Evolutionary conservation across 2,113 vertebrate species (phyloP).

Genomic region (Carassius auratus): DNA sequence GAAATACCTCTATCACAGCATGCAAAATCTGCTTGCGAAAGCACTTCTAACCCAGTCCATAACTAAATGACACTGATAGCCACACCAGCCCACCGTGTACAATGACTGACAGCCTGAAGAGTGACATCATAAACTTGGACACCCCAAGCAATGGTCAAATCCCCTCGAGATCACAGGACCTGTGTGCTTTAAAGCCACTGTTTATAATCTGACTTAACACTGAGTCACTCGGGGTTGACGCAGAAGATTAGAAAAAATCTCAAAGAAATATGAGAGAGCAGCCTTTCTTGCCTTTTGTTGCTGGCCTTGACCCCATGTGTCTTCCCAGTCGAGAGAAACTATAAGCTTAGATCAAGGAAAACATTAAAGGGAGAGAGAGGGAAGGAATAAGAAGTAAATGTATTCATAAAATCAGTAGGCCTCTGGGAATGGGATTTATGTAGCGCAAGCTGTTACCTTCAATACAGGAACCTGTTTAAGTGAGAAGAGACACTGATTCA

Average conservation of each 20-base stretch:
- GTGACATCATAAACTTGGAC: conserved; percentile 49
- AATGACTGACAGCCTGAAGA: conserved; percentile 3
- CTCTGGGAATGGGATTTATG: conserved; percentile 54
- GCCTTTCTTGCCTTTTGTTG: conserved; percentile 81
- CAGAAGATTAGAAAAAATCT: conserved; percentile 71
- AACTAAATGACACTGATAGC: background rate
- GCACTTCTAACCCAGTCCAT: background rate
- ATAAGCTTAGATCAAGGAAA: conserved; percentile 88
- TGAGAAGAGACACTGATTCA: background rate
- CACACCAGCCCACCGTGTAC: background rate
- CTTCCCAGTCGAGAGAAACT: conserved; percentile 78
- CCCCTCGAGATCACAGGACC: conserved; percentile 57
- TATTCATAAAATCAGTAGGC: conserved; percentile 85
- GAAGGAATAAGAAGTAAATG: conserved; percentile 73
- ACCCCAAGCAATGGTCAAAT: conserved; percentile 28
- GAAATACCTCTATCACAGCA: background rate
- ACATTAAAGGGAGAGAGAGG: conserved; percentile 71
- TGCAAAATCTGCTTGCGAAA: background rate
- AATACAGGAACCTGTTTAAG: conserved; percentile 31
- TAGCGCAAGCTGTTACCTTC: conserved; percentile 40
- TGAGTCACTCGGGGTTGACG: conserved; percentile 71
- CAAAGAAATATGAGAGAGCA: conserved; percentile 75
- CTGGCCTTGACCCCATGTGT: conserved; percentile 82
- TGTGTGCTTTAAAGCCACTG: conserved; percentile 66
- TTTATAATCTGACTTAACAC: conserved; percentile 73